Evolutionary conservation across 2,797 vertebrate species (phyloP).

Genomic region (Malurus leucopterus): DNA sequence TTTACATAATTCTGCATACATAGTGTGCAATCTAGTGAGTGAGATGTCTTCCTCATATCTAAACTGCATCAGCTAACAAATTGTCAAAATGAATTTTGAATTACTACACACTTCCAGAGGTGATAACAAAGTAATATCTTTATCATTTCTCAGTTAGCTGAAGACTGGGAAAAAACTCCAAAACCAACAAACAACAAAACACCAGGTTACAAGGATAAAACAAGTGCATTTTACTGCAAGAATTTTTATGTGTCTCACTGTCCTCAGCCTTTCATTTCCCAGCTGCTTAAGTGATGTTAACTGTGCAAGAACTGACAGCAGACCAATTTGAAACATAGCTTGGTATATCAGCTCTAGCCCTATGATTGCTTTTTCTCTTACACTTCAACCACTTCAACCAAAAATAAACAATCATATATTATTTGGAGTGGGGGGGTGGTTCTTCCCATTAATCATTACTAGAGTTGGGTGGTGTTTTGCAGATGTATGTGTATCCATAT

Average conservation of each 20-base stretch:
- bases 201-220: not conserved
- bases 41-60: not conserved
- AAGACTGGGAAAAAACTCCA: not conserved
- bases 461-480: not conserved
- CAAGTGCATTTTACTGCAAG: not conserved
- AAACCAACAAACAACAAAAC: not conserved
- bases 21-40: not conserved
- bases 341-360: not conserved
- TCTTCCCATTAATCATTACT: not conserved
- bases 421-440: rapidly evolving
- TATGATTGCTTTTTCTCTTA: not conserved
- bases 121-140: not conserved
- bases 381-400: not conserved
- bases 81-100: conserved; percentile 1
- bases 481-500: not conserved
- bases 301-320: not conserved
- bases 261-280: not conserved
- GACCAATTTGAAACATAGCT: not conserved
- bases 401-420: not conserved
- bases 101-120: not conserved
- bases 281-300: not conserved
- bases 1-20: conserved; percentile 1
- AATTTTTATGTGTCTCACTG: not conserved
- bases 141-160: not conserved
- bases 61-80: conserved; percentile 12